A percentile compares a stretch with the other conserved stretches of the same genome.
These are phyloP conservation scores for Euborellia annulipes DNA, from an alignment of 1,140 invertebrate species.

Conservation along the genomic window DNA sequence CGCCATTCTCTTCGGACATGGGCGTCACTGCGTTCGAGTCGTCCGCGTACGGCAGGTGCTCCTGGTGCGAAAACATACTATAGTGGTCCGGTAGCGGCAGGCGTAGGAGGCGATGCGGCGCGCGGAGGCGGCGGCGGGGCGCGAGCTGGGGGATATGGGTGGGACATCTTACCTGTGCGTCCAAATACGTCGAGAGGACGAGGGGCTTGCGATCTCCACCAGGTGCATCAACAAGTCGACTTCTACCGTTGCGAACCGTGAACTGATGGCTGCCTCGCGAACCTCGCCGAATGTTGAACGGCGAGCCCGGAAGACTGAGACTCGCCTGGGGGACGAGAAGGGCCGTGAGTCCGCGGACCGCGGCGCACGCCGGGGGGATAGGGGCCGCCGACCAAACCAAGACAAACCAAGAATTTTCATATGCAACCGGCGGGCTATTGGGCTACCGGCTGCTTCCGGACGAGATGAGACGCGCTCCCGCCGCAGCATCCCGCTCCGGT, in stretches of 20 bases:
- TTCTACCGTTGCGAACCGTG: slow-evolving; percentile 65
- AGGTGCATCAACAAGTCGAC: slow-evolving; percentile 40
- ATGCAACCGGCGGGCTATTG: too few relatives aligned
- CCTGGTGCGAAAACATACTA: slow-evolving; percentile 34
- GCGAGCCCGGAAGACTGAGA: slow-evolving; percentile 89
- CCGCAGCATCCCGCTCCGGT: too few relatives aligned
- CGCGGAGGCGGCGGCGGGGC: too few relatives aligned
- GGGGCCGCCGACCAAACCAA: too few relatives aligned
- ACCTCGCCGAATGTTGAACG: slow-evolving; percentile 77
- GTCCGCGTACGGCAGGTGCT: slow-evolving; percentile 92
- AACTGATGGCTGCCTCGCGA: slow-evolving; percentile 85
- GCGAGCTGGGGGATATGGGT: too few relatives aligned
- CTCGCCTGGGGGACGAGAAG: slow-evolving; percentile 51
- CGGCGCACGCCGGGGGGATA: too few relatives aligned
- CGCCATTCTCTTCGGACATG: slow-evolving; percentile 93
- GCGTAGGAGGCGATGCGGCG: too few relatives aligned
- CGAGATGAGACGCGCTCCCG: too few relatives aligned
- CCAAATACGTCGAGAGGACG: slow-evolving; percentile 84
- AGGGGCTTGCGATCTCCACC: slow-evolving; percentile 82
- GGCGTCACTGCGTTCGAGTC: slow-evolving; percentile 95
- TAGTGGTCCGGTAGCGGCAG: too few relatives aligned
- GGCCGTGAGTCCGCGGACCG: too few relatives aligned
- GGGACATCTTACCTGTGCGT: slow-evolving; percentile 39
- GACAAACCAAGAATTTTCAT: too few relatives aligned
- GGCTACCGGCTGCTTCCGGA: too few relatives aligned